These are phyloP conservation scores for Ceratotherium simum DNA, from an alignment of 2,113 vertebrate genomes.

Conservation along the genomic window DNA sequence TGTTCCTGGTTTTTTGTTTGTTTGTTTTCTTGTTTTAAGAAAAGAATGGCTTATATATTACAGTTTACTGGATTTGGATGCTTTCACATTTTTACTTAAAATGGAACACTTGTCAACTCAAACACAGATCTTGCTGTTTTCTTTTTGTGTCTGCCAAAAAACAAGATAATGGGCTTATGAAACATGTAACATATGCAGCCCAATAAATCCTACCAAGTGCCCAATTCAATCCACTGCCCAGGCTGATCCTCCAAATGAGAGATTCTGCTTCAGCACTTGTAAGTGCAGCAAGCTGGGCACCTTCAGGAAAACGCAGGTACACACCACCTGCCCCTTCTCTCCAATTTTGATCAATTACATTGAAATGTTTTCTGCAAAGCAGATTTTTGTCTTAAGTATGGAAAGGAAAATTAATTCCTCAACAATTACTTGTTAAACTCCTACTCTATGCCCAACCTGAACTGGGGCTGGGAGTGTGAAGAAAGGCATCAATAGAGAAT, in stretches of 20 bases:
- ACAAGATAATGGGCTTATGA: background rate
- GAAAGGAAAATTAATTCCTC: background rate
- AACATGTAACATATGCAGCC: background rate
- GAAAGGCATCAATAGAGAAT: background rate
- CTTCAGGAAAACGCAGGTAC: background rate
- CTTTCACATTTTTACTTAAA: slow-evolving; percentile 9
- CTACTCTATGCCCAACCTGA: background rate
- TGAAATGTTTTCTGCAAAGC: background rate
- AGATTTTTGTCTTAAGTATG: background rate
- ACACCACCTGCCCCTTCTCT: accelerated
- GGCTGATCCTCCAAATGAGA: background rate
- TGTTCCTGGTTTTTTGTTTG: background rate
- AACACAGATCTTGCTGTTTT: slow-evolving; percentile 3
- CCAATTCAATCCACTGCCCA: background rate
- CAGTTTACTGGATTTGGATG: background rate
- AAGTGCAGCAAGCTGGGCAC: background rate
- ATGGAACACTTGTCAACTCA: background rate
- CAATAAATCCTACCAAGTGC: background rate
- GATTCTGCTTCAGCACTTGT: background rate
- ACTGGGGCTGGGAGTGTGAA: background rate
- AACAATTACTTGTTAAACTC: background rate
- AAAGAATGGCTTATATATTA: background rate
- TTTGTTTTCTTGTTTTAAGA: background rate
- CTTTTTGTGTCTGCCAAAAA: background rate
- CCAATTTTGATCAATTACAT: background rate